Evolutionary conservation across 2,113 vertebrate genomes (phyloP).

Genomic region (Planiliza haematocheilus): DNA sequence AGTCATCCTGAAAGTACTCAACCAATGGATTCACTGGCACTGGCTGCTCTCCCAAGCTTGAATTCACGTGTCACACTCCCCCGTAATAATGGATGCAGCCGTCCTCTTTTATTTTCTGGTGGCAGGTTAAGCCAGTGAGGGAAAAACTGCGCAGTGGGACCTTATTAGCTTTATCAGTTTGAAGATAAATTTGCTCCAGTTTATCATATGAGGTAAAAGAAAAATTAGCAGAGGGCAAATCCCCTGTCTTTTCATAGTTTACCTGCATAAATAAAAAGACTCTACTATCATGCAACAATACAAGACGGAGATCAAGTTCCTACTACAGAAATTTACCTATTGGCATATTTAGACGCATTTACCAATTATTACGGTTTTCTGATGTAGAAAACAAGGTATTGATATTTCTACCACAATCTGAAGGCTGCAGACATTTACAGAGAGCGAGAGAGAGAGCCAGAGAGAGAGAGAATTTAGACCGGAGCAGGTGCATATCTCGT

Average conservation of each 20-base stretch:
- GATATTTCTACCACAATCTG: constrained; percentile 9
- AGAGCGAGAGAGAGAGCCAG: not conserved
- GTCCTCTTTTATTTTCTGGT: not conserved
- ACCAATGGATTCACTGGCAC: not conserved
- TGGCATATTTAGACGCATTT: not conserved
- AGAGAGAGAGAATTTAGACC: constrained; percentile 22
- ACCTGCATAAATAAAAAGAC: too few relatives aligned
- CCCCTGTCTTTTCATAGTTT: too few relatives aligned
- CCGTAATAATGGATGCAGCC: too few relatives aligned
- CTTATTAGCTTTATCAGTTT: too few relatives aligned
- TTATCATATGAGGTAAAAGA: too few relatives aligned
- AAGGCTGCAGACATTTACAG: constrained; percentile 8
- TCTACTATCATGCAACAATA: too few relatives aligned
- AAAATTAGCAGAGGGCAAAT: too few relatives aligned
- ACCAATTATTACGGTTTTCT: constrained; percentile 4
- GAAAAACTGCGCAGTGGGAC: too few relatives aligned
- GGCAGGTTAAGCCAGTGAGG: not conserved
- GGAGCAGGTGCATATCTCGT: constrained; percentile 46
- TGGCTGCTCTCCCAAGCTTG: not conserved
- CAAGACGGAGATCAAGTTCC: too few relatives aligned
- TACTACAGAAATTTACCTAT: not conserved
- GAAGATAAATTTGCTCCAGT: too few relatives aligned
- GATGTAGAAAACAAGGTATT: not conserved
- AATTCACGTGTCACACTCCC: not conserved
- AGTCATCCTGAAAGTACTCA: constrained; percentile 33